Conservation (phyloP, 2,888 invertebrate species). For the Pollenia labialis region DNA sequence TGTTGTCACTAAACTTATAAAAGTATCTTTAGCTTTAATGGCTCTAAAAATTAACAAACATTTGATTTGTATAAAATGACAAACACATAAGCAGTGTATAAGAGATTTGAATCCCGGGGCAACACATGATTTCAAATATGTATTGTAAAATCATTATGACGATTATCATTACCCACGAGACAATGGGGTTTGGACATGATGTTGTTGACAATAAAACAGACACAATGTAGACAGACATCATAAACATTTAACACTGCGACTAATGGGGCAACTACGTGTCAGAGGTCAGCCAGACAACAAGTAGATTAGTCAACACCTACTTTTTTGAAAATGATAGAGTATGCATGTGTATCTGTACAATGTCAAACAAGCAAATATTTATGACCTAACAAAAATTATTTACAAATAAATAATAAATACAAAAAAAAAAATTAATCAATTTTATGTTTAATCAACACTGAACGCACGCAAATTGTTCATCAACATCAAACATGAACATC, state of each 20-base stretch:
- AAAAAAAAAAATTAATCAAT: slow-evolving; percentile 60
- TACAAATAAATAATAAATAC: neutral
- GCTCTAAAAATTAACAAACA: too few species aligned
- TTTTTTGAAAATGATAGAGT: neutral
- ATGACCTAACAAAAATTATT: slow-evolving; percentile 4
- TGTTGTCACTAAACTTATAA: slow-evolving; percentile 16
- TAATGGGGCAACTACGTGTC: slow-evolving; percentile 35
- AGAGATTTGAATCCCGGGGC: neutral
- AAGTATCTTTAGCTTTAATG: neutral
- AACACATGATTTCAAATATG: slow-evolving; percentile 3
- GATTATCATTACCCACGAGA: neutral
- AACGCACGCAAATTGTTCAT: slow-evolving; percentile 53
- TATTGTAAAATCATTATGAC: slow-evolving; percentile 13
- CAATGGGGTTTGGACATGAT: neutral
- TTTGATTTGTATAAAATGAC: too few species aligned
- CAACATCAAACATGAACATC: slow-evolving; percentile 21
- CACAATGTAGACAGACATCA: neutral
- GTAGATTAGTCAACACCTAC: slow-evolving; percentile 47
- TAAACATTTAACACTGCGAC: neutral
- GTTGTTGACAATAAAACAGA: neutral
- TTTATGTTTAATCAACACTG: slow-evolving; percentile 58
- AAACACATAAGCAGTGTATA: neutral
- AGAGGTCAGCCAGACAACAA: slow-evolving; percentile 27
- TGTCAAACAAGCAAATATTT: neutral
- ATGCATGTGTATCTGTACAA: neutral